Percentiles rank a stretch among this genome's conserved stretches.
Conservation (phyloP, 2,113 vertebrate species). For the Stigmatopora argus region DNA sequence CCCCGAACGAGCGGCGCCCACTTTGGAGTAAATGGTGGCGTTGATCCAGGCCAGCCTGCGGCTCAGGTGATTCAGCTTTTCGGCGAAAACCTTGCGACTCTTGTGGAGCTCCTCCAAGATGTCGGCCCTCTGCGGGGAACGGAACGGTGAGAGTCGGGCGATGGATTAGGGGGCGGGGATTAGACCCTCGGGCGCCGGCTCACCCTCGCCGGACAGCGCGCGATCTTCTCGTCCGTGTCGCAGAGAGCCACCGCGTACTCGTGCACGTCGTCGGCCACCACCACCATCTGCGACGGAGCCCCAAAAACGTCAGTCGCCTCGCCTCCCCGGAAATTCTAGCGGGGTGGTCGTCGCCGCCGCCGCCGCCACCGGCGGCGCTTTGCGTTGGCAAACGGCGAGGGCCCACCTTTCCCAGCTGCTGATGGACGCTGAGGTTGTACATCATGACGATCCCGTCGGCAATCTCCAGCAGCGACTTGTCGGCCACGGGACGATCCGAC, state of each 20-base stretch:
- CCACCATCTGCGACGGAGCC: slow-evolving; percentile 82
- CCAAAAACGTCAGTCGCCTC: not conserved
- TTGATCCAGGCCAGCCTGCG: slow-evolving; percentile 96
- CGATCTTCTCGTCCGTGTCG: slow-evolving; percentile 94
- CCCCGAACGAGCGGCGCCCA: not conserved
- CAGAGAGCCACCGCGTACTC: slow-evolving; percentile 92
- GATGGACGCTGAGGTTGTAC: slow-evolving; percentile 96
- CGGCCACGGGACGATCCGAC: slow-evolving; percentile 81
- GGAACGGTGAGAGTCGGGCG: not conserved
- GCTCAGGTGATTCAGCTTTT: slow-evolving; percentile 95
- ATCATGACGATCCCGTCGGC: slow-evolving; percentile 94
- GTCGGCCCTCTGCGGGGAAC: slow-evolving; percentile 78
- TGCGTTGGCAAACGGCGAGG: no score
- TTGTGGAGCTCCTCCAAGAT: slow-evolving; percentile 88
- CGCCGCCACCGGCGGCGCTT: no score
- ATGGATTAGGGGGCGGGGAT: no score
- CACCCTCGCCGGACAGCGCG: slow-evolving; percentile 82
- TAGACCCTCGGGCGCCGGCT: slow-evolving; percentile 14
- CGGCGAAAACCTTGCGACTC: slow-evolving; percentile 93
- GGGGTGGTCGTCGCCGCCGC: no score
- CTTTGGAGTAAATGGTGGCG: slow-evolving; percentile 96
- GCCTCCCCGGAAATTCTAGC: no score
- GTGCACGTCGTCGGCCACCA: slow-evolving; percentile 92
- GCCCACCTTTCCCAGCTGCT: slow-evolving; percentile 90
- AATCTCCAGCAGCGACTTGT: slow-evolving; percentile 92